A percentile compares a stretch with the other conserved stretches of the same genome.
phyloP scores from a whole-genome alignment of 2,888 invertebrate genomes.

The Drosophila multiciliata region DNA sequence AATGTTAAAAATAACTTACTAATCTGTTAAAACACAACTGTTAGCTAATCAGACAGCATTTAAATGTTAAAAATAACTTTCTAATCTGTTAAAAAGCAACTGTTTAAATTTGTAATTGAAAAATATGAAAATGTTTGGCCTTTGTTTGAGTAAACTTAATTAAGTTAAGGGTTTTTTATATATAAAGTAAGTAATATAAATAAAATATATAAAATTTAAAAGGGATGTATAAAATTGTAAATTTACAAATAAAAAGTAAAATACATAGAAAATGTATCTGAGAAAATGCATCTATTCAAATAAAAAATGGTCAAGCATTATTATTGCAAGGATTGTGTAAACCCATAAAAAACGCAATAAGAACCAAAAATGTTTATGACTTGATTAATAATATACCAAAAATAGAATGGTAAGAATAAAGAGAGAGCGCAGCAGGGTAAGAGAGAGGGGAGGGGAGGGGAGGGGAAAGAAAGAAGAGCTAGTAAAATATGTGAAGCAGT shows the following conservation, averaged over 20 bases:
- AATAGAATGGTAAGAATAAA: neutral
- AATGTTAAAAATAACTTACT: neutral
- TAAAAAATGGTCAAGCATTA: neutral
- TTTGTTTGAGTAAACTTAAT: neutral
- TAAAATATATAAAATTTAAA: neutral
- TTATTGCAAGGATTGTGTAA: neutral
- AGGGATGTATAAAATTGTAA: neutral
- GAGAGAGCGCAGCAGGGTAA: neutral
- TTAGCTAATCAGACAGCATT: neutral
- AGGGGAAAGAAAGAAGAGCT: neutral
- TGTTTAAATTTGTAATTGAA: neutral
- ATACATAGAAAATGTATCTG: neutral
- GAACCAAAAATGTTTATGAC: neutral
- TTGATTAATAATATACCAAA: neutral
- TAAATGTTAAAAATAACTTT: neutral
- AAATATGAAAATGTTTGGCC: neutral
- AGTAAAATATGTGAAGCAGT: neutral
- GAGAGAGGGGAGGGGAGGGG: neutral
- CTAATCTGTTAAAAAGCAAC: neutral
- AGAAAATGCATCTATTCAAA: neutral
- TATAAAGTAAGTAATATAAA: too few species aligned
- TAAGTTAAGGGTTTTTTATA: neutral
- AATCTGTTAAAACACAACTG: neutral
- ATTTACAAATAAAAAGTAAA: neutral
- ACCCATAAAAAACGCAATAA: neutral